These are phyloP conservation scores for Archaeoteleia sp. DNA, from an alignment of 2,888 invertebrate genomes.

Conservation along the genomic window DNA sequence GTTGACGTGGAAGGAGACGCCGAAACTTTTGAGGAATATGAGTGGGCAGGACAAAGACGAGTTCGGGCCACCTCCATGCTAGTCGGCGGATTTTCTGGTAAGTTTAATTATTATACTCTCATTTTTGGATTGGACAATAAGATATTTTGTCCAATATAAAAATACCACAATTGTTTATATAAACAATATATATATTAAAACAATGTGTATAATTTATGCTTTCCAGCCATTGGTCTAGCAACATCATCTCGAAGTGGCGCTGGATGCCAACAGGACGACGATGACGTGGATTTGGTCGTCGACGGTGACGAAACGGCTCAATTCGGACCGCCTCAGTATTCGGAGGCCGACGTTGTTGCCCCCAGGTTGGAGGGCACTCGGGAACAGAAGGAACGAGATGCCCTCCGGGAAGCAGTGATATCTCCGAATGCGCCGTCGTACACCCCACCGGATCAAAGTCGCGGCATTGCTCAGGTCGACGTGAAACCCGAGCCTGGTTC, in stretches of 20 bases:
- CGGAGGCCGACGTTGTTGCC: slow-evolving; percentile 82
- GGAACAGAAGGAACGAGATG: slow-evolving; percentile 78
- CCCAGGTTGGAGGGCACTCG: slow-evolving; percentile 75
- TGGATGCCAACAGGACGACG: slow-evolving; percentile 78
- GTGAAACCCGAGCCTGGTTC: slow-evolving; percentile 72
- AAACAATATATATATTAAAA: neutral
- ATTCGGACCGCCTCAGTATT: slow-evolving; percentile 92
- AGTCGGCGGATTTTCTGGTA: slow-evolving; percentile 80
- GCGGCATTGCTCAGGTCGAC: slow-evolving; percentile 66
- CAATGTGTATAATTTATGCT: slow-evolving; percentile 56
- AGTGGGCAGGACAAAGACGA: slow-evolving; percentile 93
- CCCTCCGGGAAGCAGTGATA: slow-evolving; percentile 77
- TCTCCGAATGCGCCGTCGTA: slow-evolving; percentile 68
- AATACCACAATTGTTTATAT: neutral
- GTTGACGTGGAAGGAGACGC: slow-evolving; percentile 86
- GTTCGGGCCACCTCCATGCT: slow-evolving; percentile 84
- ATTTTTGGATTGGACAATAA: too few species aligned
- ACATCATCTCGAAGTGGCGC: slow-evolving; percentile 67
- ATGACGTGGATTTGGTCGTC: slow-evolving; percentile 85
- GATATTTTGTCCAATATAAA: too few species aligned
- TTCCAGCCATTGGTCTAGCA: slow-evolving; percentile 75
- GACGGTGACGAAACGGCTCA: slow-evolving; percentile 90
- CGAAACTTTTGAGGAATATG: slow-evolving; percentile 86
- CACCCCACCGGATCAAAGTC: slow-evolving; percentile 65
- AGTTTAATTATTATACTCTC: slow-evolving; percentile 41